Evolutionary conservation across 2,797 vertebrate species (phyloP).

Genomic region (Enteromius radiatus): DNA sequence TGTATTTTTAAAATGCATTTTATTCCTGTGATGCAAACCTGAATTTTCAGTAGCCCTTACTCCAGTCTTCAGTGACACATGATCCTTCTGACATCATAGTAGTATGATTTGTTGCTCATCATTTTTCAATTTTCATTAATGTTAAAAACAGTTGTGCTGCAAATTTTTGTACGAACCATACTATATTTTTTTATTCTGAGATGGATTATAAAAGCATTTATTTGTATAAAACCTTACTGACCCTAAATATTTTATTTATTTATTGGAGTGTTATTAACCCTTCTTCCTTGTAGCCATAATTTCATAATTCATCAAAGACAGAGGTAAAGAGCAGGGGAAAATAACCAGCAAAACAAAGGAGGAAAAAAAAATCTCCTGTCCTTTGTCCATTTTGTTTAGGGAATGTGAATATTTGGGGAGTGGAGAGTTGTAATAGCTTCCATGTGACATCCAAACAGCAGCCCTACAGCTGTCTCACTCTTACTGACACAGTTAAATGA

Average conservation of each 20-base stretch:
- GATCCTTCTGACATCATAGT: neutral
- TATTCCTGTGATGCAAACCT: neutral
- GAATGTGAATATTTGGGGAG: constrained; percentile 37
- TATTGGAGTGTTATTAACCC: neutral
- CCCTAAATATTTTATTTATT: neutral
- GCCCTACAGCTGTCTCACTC: constrained; percentile 13
- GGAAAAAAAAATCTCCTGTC: neutral
- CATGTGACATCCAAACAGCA: constrained; percentile 41
- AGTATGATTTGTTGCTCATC: neutral
- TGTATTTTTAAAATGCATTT: neutral
- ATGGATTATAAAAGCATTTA: neutral
- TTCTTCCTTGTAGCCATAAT: neutral
- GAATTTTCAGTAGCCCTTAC: neutral
- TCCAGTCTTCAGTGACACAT: neutral
- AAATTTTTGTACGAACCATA: neutral
- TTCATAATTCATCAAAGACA: neutral
- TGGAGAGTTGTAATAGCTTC: constrained; percentile 43
- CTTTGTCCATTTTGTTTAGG: constrained; percentile 43
- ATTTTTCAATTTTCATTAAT: neutral
- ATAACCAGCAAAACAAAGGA: neutral
- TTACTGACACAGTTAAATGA: constrained; percentile 28
- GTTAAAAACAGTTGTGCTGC: neutral
- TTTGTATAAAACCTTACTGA: neutral
- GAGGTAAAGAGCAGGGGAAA: neutral
- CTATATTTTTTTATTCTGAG: neutral